Percentiles rank a stretch among this genome's conserved stretches.
Conservation (phyloP, 2,797 vertebrate genomes). For the Notolabrus celidotus region DNA sequence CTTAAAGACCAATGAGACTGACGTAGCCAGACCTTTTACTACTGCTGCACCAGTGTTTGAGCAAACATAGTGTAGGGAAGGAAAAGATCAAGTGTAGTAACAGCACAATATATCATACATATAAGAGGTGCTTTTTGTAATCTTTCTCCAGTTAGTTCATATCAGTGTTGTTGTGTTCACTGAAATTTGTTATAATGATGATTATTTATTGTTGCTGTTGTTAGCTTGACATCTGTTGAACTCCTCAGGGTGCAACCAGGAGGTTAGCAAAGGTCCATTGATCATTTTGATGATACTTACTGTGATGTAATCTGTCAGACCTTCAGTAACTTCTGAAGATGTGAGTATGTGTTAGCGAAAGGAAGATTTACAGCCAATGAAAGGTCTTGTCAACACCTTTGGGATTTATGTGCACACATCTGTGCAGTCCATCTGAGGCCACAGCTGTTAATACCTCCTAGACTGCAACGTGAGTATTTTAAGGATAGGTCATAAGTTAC, state of each 20-base stretch:
- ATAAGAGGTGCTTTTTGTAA: too few species aligned
- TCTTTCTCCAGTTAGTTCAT: too few species aligned
- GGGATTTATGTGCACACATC: slow-evolving; percentile 79
- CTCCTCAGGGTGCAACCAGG: background rate
- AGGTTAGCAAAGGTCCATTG: background rate
- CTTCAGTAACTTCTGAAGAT: slow-evolving; percentile 14
- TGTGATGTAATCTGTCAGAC: slow-evolving; percentile 16
- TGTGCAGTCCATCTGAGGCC: slow-evolving; percentile 66
- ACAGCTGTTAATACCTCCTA: slow-evolving; percentile 42
- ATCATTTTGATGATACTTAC: background rate
- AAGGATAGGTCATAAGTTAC: slow-evolving; percentile 67
- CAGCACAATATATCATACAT: too few species aligned
- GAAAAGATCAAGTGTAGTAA: too few species aligned
- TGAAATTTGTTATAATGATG: too few species aligned
- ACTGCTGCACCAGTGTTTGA: slow-evolving; percentile 2
- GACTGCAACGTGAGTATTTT: slow-evolving; percentile 70
- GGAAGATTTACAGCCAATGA: slow-evolving; percentile 79
- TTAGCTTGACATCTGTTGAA: background rate
- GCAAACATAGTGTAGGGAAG: background rate
- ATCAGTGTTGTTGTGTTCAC: too few species aligned
- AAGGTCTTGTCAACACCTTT: slow-evolving; percentile 79
- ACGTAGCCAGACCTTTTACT: slow-evolving; percentile 2
- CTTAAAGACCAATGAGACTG: slow-evolving; percentile 15
- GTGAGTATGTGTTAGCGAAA: slow-evolving; percentile 42
- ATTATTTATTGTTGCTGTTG: background rate